Evolutionary conservation across 2,113 vertebrate genomes (phyloP), one percentile per base, ranked within the genome.

Genomic region (Clarias macrocephalus): DNA sequence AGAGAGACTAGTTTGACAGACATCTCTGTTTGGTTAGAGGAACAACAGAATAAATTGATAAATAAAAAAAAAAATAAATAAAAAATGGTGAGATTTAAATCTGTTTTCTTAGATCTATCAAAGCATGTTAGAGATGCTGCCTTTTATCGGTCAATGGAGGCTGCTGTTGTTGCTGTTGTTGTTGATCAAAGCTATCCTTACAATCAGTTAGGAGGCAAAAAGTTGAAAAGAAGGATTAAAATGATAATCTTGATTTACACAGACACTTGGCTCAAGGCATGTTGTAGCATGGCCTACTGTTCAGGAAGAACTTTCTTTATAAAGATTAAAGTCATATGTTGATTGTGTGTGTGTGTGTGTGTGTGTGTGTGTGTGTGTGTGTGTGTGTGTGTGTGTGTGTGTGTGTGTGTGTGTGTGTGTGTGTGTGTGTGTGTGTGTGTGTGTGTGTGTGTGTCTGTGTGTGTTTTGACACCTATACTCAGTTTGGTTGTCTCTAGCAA

Each of bases 121-220:
- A 68, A 28, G 91, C 90, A 90, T 81, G 42, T 6, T 91, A 91
- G 54, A 86, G 42, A 60, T 82, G 3, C 28, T 33, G 68, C 9
- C 63, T 92, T 83, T 91, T 92, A 93, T 94, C 91, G 75, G 33
- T 91, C 88, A 90, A 86, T 88, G 86, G 88, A 85, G 54, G 83
- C 86, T 87, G 87, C 92, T 93, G 88, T 52, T 76, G 23, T 88
- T 89, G n/a, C n/a, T n/a, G 72, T 93, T 80, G 18, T 52, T 76
- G 23, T 88, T 89, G 72, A 84, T 86, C 88, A 93, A 89, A 92
- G 73, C 76, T 90, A 93, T 91, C 91, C 88, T 70, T 65, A 73
- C 59, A 0, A 92, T 92, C 68, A 82, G 68, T 82, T 54, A 25
- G 30, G n/a, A 83, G 81, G 89, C 91, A 48, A 89, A 76, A 76